Evolutionary conservation across 1,140 invertebrate species (phyloP).

Genomic region (Hyposmocoma kahamanoa): DNA sequence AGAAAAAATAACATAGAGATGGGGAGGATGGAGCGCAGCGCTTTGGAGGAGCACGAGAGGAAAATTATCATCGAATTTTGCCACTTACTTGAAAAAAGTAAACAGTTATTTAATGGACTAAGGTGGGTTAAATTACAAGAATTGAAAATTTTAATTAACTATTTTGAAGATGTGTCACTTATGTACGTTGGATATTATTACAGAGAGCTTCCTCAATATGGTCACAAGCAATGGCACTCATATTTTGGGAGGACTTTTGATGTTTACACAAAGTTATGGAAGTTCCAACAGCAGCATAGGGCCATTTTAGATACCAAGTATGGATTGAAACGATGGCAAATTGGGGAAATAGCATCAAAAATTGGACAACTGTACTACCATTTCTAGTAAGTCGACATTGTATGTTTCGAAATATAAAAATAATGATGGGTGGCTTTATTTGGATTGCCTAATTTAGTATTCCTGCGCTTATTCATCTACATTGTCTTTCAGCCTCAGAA

Average conservation of each 20-base stretch:
- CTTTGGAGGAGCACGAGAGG: conserved; percentile 89
- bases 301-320: conserved; percentile 94
- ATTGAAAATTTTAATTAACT: not conserved
- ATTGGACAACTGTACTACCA: conserved; percentile 99
- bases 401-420: not conserved
- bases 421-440: not conserved
- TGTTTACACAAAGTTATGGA: conserved; percentile 98
- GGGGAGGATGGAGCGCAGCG: conserved; percentile 14
- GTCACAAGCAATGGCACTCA: conserved; percentile 98
- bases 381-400: conserved; percentile 88
- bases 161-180: not conserved
- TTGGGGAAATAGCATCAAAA: conserved; percentile 98
- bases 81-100: conserved; percentile 97
- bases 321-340: conserved; percentile 97
- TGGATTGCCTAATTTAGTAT: conserved; percentile 10
- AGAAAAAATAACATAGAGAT: not conserved
- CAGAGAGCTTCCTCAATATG: conserved; percentile 96
- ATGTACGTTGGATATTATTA: conserved; percentile 21
- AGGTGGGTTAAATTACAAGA: conserved; percentile 75
- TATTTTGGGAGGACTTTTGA: conserved; percentile 98
- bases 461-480: no score
- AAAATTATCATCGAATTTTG: conserved; percentile 98
- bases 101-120: conserved; percentile 97
- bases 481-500: conserved; percentile 82
- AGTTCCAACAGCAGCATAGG: conserved; percentile 98